Conservation (phyloP, 2,113 vertebrate species). For the Mormyrus iriodes region DNA sequence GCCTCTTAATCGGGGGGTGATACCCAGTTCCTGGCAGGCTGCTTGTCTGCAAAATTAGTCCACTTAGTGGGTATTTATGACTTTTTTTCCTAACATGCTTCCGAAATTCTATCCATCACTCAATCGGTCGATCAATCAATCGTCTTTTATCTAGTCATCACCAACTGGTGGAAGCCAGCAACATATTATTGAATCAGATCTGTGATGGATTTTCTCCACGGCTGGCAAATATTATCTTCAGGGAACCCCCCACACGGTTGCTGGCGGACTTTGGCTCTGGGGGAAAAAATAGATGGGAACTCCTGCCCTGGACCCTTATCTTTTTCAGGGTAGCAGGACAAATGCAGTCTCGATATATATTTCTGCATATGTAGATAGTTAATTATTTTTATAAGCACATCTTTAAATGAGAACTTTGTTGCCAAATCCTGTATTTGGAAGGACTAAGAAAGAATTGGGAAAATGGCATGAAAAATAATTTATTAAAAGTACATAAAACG, state of each 20-base stretch:
- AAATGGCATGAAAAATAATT: background rate
- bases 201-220: background rate
- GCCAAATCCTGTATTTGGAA: background rate
- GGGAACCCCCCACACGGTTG: background rate
- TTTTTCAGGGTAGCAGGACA: background rate
- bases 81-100: background rate
- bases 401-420: background rate
- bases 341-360: background rate
- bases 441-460: background rate
- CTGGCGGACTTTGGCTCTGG: background rate
- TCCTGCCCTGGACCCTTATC: background rate
- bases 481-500: conserved; percentile 10
- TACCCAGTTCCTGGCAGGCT: background rate
- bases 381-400: background rate
- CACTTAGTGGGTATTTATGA: background rate
- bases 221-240: background rate
- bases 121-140: background rate
- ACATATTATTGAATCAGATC: background rate
- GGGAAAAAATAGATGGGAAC: background rate
- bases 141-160: background rate
- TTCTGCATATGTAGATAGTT: background rate
- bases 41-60: background rate
- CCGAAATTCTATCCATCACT: background rate
- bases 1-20: background rate
- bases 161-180: background rate